Base-by-base conservation (phyloP, 2,888 invertebrate genomes). In the Ophion costatus region DNA sequence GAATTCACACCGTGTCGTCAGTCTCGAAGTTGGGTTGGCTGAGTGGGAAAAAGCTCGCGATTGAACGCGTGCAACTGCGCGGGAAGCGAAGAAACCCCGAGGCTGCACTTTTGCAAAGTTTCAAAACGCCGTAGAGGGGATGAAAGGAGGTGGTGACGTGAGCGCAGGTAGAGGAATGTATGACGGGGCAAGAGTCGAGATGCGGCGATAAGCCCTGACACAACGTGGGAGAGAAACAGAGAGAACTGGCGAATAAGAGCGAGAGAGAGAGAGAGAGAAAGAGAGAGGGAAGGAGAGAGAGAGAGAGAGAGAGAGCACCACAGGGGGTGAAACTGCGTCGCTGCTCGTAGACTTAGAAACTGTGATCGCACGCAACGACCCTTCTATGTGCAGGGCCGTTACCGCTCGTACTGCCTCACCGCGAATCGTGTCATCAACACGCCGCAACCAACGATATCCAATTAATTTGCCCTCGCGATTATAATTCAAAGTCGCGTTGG, bases 401-500 rank as follows among this genome's bases (percentile, higher is more conserved):
- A 67, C 73, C 66, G 70, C 51, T 69, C 56, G 80, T 82, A 61
- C 87, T 81, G 82, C 74, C 67, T 76, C 82, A 77, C 85, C 82
- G 84, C 87, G 86, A 86, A 89, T 89, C 87, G 89, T 90, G 90
- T 90, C 90, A 89, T 88, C 86, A 89, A 84, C 91, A 90, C 88
- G 89, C 89, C 83, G 87, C 82, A 85, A 82, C 82, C 87, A 85
- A 86, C 88, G 87, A 91, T 90, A 90, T 90, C 88, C 89, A 89
- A 91, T 90, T 90, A 91, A 91, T 91, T 88, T 88, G 84, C 82
- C 87, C 88, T 84, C 87, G 87, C 89, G 89, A 89, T 91, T 90
- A 91, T 90, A 90, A 90, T 90, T 90, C 89, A 90, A 90, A 88
- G 86, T 84, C 70, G 29, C 51, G 64, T 59, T 57, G 57, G 45